Evolutionary conservation across 2,113 vertebrate species (phyloP).

Genomic region (Lutjanus erythropterus): DNA sequence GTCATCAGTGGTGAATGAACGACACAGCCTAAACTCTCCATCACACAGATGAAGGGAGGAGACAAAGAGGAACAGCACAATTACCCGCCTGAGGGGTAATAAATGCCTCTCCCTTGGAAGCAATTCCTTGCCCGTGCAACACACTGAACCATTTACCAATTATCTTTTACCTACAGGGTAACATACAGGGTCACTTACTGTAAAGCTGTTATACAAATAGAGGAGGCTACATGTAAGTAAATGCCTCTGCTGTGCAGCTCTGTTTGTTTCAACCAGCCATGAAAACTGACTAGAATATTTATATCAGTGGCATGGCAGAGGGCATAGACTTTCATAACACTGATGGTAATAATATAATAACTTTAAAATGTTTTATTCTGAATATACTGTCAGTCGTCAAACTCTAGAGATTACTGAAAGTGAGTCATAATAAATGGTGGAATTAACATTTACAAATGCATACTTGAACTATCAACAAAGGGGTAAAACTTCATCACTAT

Average conservation of each 20-base stretch:
- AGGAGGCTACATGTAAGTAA: slow-evolving; percentile 47
- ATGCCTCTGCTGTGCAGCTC: slow-evolving; percentile 14
- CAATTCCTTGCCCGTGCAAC: slow-evolving; percentile 71
- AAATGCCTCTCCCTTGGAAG: slow-evolving; percentile 78
- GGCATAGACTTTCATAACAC: background rate
- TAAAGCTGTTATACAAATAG: slow-evolving; percentile 58
- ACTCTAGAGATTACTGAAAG: slow-evolving; percentile 1
- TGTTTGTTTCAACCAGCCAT: slow-evolving; percentile 24
- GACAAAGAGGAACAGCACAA: slow-evolving; percentile 82
- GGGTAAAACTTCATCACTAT: slow-evolving; percentile 39
- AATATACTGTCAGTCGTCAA: slow-evolving; percentile 12
- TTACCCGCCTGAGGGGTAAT: slow-evolving; percentile 80
- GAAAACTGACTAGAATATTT: slow-evolving; percentile 5
- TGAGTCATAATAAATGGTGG: background rate
- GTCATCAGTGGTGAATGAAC: slow-evolving; percentile 84
- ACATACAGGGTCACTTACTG: slow-evolving; percentile 68
- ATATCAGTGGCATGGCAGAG: background rate
- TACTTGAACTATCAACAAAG: slow-evolving; percentile 32
- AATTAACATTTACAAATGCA: slow-evolving; percentile 57
- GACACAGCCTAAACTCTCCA: slow-evolving; percentile 81
- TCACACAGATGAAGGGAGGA: slow-evolving; percentile 84
- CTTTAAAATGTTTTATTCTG: background rate
- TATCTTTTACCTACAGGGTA: slow-evolving; percentile 76
- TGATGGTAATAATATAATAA: background rate
- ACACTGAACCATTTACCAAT: slow-evolving; percentile 71